Evolutionary conservation across 1,140 invertebrate species (phyloP), one percentile per base, ranked within the genome.

Genomic region (Drosophila sp.): DNA sequence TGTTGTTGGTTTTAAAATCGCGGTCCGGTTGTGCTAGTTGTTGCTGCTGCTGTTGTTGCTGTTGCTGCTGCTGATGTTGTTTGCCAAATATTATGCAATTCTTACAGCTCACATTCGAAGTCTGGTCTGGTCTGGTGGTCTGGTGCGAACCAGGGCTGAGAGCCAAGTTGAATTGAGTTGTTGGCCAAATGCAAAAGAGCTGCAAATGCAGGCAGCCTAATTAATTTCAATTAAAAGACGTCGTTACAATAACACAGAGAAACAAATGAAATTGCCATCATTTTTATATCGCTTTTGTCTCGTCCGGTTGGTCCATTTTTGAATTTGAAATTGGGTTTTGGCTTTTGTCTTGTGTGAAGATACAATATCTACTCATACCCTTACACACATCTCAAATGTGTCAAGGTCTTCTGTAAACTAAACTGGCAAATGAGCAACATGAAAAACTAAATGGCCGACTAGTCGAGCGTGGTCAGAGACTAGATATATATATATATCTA

Each of bases 391-490:
- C 57, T 67, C 85, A 89, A 84, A 89, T 89, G 80, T 89, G 84
- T 89, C 84, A 89, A 89, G 84, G 84, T 75, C 84, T 76, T 58
- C 75, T 89, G 84, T 89, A 89, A 89, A 89, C 80, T 89, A 89
- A 89, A 84, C 84, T 76, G 74, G 73, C 64, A 75, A 89, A 89
- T 79, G 79, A 77, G 72, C 66, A 56, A 79, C 75, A 82, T 76
- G 73, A 50, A 71, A 76, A 77, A 60, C 73, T 55, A 70, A 74
- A 41, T 50, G 23, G 7, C 44, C 23, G 69, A 67, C 73, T 80
- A 66, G 74, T 81, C 62, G 55, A 79, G 72, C 83, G 69, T 67
- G 65, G 57, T 82, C 58, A 64, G 44, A 65, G 47, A 35, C 69
- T 72, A 57, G 35, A 29, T 60, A 23, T 56, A 60, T 71, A 29